Evolutionary conservation across 2,113 vertebrate genomes (phyloP), one percentile per base, ranked within the genome.

Genomic region (Thermophis baileyi): DNA sequence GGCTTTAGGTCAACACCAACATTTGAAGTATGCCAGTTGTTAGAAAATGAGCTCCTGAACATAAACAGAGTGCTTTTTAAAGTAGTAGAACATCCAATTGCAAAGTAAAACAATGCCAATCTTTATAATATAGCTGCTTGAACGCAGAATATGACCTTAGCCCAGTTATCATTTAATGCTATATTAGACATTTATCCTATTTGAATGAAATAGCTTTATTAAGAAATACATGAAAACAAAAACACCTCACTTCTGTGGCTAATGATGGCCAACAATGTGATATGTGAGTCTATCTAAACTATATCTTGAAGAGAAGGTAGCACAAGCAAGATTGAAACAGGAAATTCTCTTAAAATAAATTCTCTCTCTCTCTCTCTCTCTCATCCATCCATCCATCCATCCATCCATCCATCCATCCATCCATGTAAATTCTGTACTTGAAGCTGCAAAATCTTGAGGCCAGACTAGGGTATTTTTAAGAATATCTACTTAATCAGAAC

Each of bases 351-450:
- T 81, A 20, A 74, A 40, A 74, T 35, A 74, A 14, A 35, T 35
- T 35, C 30, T 27, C 24, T 3, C 10, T n/a, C n/a, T n/a, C n/a
- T n/a, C n/a, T n/a, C 25, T 4, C 1, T 4, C 25, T 27, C 8
- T 27, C 9, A 0, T 14, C 27, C 30, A 0, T 14, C 57, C 27
- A 0, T 10, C 55, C 24, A 0, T 24, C 54, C 20, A 3, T 51
- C 51, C 8, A 47, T 49, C 47, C 24, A 0, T 27, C 55, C 8
- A 0, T 8, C 54, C 20, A 0, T 55, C 27, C 27, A 63, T 63
- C 27, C 9, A 22, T 81, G 35, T 40, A 81, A 20, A 40, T 81
- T 16, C n/a, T 40, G 69, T 40, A 74, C n/a, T 40, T 40, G n/a
- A 74, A 40, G n/a, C n/a, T 74, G 18, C 69, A 81, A 81, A 81